Evolutionary conservation across 1,140 invertebrate species (phyloP), one percentile per base, ranked within the genome.

Genomic region (Bathynomus jamesi): DNA sequence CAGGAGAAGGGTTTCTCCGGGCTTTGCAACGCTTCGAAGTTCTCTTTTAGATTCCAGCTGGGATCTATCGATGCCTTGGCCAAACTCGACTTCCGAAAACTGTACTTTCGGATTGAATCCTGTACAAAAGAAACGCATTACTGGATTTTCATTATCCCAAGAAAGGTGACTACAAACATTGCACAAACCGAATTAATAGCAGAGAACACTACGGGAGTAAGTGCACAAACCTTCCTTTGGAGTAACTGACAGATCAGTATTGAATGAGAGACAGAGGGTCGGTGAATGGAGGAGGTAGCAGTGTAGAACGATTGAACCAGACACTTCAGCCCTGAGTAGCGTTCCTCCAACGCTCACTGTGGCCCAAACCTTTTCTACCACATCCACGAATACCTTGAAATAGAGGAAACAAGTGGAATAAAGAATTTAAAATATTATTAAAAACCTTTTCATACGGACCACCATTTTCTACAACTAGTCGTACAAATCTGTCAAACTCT

Each of bases 341-440:
- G 61, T 28, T 11, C 61, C 61, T 2, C 21, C 27, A 3, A 28
- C 61, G 13, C 21, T 11, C 13, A 63, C 61, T 17, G 61, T 28
- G 4, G 61, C 61, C 61, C 61, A 63, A 25, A 63, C 61, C 27
- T 63, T 63, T 63, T 63, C 61, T 1, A 63, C 61, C n/a, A 63
- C 24, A 24, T 63, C 61, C 2, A 63, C 24, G 27, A 63, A 63
- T 28, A 63, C 10, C 61, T 63, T 11, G 40, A 2, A 53, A 53
- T 21, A 5, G 21, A 3, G 2, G 21, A 53, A 53, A n/a, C n/a
- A n/a, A n/a, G n/a, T n/a, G n/a, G n/a, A n/a, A n/a, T n/a, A n/a
- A n/a, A n/a, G n/a, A n/a, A n/a, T n/a, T n/a, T n/a, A n/a, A n/a
- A n/a, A n/a, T n/a, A n/a, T n/a, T n/a, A n/a, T n/a, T n/a, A n/a